A percentile compares a stretch with the other conserved stretches of the same genome.
Evolutionary conservation across 2,888 invertebrate genomes (phyloP).

Genomic region (Orthosia gracilis): DNA sequence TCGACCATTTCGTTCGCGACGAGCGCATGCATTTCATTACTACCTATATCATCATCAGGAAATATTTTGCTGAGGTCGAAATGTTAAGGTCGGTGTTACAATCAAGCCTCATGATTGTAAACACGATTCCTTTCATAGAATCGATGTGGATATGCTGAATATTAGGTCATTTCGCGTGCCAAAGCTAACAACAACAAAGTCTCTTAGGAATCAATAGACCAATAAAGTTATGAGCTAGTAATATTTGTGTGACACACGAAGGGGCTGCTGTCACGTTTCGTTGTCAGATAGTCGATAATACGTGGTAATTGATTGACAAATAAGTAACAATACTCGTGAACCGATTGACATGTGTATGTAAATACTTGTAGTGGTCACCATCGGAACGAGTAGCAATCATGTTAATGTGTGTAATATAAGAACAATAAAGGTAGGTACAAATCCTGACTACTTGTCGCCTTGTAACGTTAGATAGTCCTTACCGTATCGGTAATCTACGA

Average conservation of each 20-base stretch:
- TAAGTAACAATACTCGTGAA: constrained; percentile 43
- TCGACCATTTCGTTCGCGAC: constrained; percentile 75
- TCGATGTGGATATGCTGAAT: constrained; percentile 12
- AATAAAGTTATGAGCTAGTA: constrained; percentile 15
- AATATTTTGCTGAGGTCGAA: constrained; percentile 70
- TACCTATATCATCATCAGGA: constrained; percentile 68
- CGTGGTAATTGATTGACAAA: constrained; percentile 51
- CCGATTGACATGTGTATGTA: constrained; percentile 51
- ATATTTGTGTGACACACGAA: constrained; percentile 39
- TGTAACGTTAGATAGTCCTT: constrained; percentile 26
- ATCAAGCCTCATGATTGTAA: constrained; percentile 45
- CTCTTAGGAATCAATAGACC: constrained; percentile 38
- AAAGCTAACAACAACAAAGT: constrained; percentile 24
- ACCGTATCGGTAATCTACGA: constrained; percentile 23
- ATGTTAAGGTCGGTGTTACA: constrained; percentile 63
- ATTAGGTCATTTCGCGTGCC: constrained; percentile 49
- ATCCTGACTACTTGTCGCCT: constrained; percentile 23
- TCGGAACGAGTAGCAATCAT: constrained; percentile 29
- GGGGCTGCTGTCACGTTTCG: constrained; percentile 38
- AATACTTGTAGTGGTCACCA: constrained; percentile 38
- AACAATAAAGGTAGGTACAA: constrained; percentile 26
- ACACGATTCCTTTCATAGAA: constrained; percentile 38
- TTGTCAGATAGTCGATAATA: constrained; percentile 39
- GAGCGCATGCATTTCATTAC: constrained; percentile 64
- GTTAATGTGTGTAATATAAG: constrained; percentile 29